phyloP scores from a whole-genome alignment of 64 coral and sea anemone genomes.

The Orbicella faveolata region DNA sequence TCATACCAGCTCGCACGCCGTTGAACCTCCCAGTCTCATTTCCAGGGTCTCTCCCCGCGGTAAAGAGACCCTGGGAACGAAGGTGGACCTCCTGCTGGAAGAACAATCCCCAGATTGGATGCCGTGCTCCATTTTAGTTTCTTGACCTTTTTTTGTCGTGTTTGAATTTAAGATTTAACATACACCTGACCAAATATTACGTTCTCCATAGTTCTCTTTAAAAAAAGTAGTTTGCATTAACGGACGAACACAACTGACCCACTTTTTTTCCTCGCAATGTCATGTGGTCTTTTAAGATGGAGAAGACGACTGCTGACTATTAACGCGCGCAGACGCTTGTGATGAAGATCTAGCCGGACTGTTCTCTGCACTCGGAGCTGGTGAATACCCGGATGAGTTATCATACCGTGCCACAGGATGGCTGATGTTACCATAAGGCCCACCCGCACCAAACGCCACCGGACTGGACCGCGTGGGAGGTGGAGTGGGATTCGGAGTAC shows the following conservation, averaged over 20 bases:
- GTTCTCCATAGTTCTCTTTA: too few relatives aligned
- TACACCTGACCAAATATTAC: too few relatives aligned
- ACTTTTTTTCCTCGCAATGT: not conserved
- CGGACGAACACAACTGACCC: too few relatives aligned
- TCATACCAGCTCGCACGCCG: too few relatives aligned
- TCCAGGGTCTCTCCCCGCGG: too few relatives aligned
- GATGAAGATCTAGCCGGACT: slow-evolving; percentile 34
- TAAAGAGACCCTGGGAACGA: too few relatives aligned
- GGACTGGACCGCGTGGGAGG: slow-evolving; percentile 91
- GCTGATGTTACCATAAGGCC: slow-evolving; percentile 61
- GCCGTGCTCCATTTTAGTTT: too few relatives aligned
- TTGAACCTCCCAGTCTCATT: too few relatives aligned
- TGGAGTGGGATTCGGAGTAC: slow-evolving; percentile 75
- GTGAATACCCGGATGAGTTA: slow-evolving; percentile 24
- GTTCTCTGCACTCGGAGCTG: slow-evolving; percentile 29
- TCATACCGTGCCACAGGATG: slow-evolving; percentile 83
- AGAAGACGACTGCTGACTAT: slow-evolving; percentile 23
- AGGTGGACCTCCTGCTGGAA: too few relatives aligned
- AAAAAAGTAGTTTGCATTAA: not conserved
- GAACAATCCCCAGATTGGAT: too few relatives aligned
- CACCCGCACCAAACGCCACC: slow-evolving; percentile 88
- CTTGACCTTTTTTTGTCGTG: too few relatives aligned
- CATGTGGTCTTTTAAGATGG: not conserved
- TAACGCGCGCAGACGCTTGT: slow-evolving; percentile 13
- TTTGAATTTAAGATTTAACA: too few relatives aligned